Percentiles rank a stretch among this genome's conserved stretches.
Conservation (phyloP, 2,113 vertebrate species). For the Pseudopodoces humilis region DNA sequence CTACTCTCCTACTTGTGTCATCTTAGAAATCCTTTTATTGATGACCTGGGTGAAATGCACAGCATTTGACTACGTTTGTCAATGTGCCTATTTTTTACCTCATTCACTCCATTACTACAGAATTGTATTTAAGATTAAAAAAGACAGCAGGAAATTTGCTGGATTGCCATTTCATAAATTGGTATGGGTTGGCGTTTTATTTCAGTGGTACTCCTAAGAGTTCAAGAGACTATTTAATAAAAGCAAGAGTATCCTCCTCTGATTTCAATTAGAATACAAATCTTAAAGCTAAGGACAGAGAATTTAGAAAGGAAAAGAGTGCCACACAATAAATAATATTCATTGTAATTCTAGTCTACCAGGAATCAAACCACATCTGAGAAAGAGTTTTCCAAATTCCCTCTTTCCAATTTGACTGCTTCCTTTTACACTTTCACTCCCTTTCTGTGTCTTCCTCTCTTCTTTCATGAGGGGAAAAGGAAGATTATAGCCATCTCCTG, state of each 20-base stretch:
- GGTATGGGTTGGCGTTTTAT: not conserved
- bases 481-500: not conserved
- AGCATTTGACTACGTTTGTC: not conserved
- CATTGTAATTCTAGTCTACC: not conserved
- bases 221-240: not conserved
- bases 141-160: not conserved
- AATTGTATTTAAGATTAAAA: constrained; percentile 22
- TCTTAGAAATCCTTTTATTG: not conserved
- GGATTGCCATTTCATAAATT: not conserved
- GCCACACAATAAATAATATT: not conserved
- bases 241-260: not conserved
- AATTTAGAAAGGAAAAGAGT: not conserved
- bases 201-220: not conserved
- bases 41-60: not conserved
- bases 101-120: not conserved
- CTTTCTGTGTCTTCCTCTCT: not conserved
- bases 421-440: not conserved
- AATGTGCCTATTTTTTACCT: not conserved
- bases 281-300: not conserved
- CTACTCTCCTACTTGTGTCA: not conserved
- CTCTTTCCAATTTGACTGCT: not conserved
- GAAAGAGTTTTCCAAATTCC: not conserved
- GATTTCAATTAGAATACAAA: not conserved
- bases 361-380: not conserved
- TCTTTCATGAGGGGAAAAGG: not conserved